Evolutionary conservation across 2,888 invertebrate genomes (phyloP), one percentile per base, ranked within the genome.

Genomic region (Cyclophora albipunctata): DNA sequence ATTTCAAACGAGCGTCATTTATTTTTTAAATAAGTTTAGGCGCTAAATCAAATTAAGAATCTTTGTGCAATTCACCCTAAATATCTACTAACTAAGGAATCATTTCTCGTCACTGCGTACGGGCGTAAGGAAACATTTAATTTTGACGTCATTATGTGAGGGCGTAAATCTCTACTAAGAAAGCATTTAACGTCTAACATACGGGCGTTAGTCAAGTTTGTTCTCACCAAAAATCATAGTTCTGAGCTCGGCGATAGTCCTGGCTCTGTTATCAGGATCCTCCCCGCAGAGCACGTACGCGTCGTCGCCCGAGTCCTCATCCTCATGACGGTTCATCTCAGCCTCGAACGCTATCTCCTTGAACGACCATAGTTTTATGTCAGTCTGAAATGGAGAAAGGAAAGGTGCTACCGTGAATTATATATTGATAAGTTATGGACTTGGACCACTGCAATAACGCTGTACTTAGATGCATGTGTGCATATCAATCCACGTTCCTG

Each of bases 271-370:
- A 3, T 63, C 66, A 0, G 71, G 65, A 20, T 76, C 77, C 55
- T 87, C 86, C 20, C 65, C 80, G 40, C 84, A 85, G 1, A 83
- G 66, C 46, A 70, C 59, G 56, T 69, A 73, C 0, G 85, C 84
- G 48, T 81, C 77, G 50, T 81, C 72, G 52, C 71, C 80, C 3
- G 76, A 72, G 48, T 86, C 86, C 0, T 78, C 73, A 56, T 81
- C 78, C 5, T 78, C 69, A 52, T 83, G 78, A 3, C 85, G 75
- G 64, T 85, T 73, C 69, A 83, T 60, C 64, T 85, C 85, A 2
- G 84, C 84, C 56, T 75, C 69, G 64, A 74, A 84, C 2, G 82
- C 81, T 50, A 87, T 81, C 60, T 86, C 84, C 59, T 78, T 75
- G 62, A 84, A 84, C 45, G 66, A 69, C 71, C 71, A 69, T 57